Conservation (phyloP, 1,140 invertebrate genomes). For the Drosophila simulans region DNA sequence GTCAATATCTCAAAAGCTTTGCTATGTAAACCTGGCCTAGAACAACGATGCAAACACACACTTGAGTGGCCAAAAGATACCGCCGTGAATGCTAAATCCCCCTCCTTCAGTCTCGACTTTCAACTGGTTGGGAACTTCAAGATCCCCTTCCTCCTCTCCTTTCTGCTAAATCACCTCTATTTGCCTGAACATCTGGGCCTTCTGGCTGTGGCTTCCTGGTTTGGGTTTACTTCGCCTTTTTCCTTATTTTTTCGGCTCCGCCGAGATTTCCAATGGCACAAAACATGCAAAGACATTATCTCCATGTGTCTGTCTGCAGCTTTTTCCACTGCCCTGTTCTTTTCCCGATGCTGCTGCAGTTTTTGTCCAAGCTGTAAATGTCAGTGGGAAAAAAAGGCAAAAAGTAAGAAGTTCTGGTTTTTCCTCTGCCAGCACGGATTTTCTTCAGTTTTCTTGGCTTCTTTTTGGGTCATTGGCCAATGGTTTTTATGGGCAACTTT, state of each 20-base stretch:
- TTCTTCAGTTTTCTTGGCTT: conserved; percentile 13
- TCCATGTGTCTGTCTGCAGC: conserved; percentile 59
- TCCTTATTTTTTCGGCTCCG: conserved; percentile 25
- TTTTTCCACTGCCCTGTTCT: conserved; percentile 33
- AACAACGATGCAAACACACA: conserved; percentile 45
- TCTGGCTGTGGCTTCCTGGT: conserved; percentile 63
- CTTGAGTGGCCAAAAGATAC: conserved; percentile 18
- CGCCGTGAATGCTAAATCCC: conserved; percentile 3
- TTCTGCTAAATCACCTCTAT: background rate
- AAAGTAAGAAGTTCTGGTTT: conserved; percentile 61
- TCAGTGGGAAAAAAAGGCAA: conserved; percentile 27
- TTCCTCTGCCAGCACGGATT: conserved; percentile 36
- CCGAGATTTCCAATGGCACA: conserved; percentile 67
- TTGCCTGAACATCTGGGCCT: conserved; percentile 34
- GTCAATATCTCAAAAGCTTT: conserved; percentile 37
- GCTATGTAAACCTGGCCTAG: conserved; percentile 41
- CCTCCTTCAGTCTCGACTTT: conserved; percentile 1
- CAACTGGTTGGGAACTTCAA: conserved; percentile 27
- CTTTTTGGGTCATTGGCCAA: conserved; percentile 68
- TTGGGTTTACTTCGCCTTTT: conserved; percentile 9
- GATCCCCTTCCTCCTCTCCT: background rate
- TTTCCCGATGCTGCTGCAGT: conserved; percentile 31
- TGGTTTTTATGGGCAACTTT: conserved; percentile 37
- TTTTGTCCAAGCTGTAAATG: conserved; percentile 59
- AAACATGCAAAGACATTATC: conserved; percentile 78